These are phyloP conservation scores for Pitangus sulphuratus DNA, from an alignment of 2,797 vertebrate genomes.

Conservation along the genomic window DNA sequence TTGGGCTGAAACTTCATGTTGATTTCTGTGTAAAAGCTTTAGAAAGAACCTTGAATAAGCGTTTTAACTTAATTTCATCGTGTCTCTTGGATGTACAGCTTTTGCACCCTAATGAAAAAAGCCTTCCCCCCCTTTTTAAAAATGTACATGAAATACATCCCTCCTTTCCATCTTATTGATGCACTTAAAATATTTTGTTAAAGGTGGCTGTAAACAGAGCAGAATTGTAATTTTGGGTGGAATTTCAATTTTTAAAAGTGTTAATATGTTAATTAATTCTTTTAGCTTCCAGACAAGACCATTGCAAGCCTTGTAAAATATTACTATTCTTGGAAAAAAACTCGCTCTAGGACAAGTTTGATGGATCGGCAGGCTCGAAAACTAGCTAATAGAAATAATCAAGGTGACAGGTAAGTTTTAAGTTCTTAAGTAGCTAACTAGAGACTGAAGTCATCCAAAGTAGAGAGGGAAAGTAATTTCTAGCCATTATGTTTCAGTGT, in stretches of 20 bases:
- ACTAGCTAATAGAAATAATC: constrained; percentile 90
- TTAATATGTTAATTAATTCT: constrained; percentile 43
- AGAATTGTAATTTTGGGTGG: neutral
- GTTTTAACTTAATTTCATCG: neutral
- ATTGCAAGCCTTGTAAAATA: constrained; percentile 99
- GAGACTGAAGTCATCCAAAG: neutral
- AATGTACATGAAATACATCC: neutral
- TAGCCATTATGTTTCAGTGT: neutral
- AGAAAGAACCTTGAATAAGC: neutral
- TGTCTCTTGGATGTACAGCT: neutral
- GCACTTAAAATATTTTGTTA: neutral
- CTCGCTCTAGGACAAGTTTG: constrained; percentile 93
- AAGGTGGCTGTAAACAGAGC: neutral
- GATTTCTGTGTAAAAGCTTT: neutral
- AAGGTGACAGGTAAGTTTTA: constrained; percentile 89
- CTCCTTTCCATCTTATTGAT: neutral
- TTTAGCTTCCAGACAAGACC: constrained; percentile 92
- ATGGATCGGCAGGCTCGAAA: constrained; percentile 98
- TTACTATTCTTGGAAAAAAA: constrained; percentile 99
- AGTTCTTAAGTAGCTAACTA: neutral
- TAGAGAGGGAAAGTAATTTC: neutral
- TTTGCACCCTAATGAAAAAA: neutral
- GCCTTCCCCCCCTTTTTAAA: accelerated
- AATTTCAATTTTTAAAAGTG: neutral
- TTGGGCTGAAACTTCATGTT: neutral